Base-by-base conservation (phyloP, 2,113 vertebrate species). In the Toxotes jaculatrix region DNA sequence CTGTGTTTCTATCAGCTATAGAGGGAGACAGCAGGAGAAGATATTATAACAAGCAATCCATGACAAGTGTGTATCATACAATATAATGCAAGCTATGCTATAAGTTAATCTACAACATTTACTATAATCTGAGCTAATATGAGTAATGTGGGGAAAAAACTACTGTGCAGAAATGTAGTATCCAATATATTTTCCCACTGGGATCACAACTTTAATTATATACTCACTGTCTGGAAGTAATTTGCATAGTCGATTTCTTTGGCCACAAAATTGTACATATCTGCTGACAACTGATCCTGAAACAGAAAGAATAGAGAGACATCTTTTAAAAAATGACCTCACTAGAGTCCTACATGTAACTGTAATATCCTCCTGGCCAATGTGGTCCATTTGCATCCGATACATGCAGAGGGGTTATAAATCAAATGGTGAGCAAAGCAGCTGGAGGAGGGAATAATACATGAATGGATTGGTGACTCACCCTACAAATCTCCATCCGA, bases 241-340 rank as follows among this genome's bases (percentile, higher is more conserved):
- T 97, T 98, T 98, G 98, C 98, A 98, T 99, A 99, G 97, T 99
- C 98, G 84, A 99, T 97, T 97, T 99, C 98, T 99, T 99, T 99
- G 97, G 98, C 98, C 98, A 99, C 96, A 82, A 99, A 99, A 88
- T 93, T 98, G 96, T 99, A 99, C 98, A 99, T 99, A 92, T 99
- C 98, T 70, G 98, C 98, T 12, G 98, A 99, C 84, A 99, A 95
- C 92, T 99, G 98, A 95, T 99, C 98, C 98, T 99, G 86, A 65
- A 91, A 79, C 79, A 85, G 53, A 85, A 57, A 83, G 61, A 6
- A 62, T 7, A 69, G 34, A n/a, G 36, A 3, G 63, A 43, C 17
- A 31, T 19, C 21, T 21, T 27, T 77, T 72, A 64, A 49, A 64
- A 68, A 60, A 76, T 40, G 5, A 53, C 47, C 36, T 68, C 72